Conservation (phyloP, 1,140 invertebrate genomes). For the Aphaenogaster rudis region DNA sequence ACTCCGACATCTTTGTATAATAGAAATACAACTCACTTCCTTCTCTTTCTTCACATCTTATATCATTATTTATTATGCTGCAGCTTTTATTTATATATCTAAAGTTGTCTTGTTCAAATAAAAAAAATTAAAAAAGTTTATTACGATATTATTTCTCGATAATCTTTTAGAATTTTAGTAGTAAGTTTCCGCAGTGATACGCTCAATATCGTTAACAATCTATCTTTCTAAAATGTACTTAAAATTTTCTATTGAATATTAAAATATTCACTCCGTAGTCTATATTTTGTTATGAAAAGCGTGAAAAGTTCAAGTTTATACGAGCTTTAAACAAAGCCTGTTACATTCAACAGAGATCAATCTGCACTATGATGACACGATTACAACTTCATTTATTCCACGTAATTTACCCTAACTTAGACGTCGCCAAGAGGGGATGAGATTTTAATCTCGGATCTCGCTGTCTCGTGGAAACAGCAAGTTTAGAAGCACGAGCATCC, state of each 20-base stretch:
- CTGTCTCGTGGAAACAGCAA: conserved; percentile 40
- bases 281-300: neutral
- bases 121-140: neutral
- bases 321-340: neutral
- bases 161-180: neutral
- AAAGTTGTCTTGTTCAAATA: neutral
- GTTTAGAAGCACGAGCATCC: conserved; percentile 17
- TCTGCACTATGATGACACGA: conserved; percentile 38
- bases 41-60: neutral
- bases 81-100: neutral
- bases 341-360: conserved; percentile 38
- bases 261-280: neutral
- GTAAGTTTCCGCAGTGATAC: neutral
- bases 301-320: neutral
- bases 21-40: conserved; percentile 11
- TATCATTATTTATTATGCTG: conserved; percentile 4
- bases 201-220: neutral
- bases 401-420: conserved; percentile 27
- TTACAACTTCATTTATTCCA: conserved; percentile 58
- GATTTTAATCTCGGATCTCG: conserved; percentile 47
- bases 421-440: conserved; percentile 2
- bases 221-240: neutral
- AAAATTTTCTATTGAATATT: neutral
- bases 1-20: conserved; percentile 14
- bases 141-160: neutral